Conservation (phyloP, 2,113 vertebrate species). For the Ursus arctos region DNA sequence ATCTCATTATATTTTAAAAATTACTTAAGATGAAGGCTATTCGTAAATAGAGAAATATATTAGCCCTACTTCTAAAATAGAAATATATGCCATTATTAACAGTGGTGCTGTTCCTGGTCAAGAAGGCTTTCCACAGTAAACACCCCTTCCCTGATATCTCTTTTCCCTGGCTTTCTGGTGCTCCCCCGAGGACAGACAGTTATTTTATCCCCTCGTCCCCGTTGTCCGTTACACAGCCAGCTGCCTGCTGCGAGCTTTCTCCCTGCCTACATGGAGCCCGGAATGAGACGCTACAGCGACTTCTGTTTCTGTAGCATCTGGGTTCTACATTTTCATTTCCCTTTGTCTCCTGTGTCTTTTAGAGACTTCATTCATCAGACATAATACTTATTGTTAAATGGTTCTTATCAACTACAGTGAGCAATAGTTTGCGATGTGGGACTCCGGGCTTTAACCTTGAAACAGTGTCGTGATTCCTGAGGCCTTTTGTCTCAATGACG, state of each 20-base stretch:
- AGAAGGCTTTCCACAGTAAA: not conserved
- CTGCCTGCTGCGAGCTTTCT: not conserved
- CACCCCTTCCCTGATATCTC: not conserved
- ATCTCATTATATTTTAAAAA: not conserved
- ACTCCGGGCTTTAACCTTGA: slow-evolving; percentile 3
- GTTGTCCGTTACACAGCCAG: not conserved
- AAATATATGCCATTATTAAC: not conserved
- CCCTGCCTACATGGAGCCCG: rapidly evolving
- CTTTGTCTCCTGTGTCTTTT: not conserved
- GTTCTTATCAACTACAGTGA: not conserved
- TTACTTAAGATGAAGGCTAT: not conserved
- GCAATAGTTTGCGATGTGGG: not conserved
- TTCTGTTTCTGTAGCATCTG: not conserved
- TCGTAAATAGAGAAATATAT: not conserved
- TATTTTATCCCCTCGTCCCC: not conserved
- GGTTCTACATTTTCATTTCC: not conserved
- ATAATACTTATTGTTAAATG: not conserved
- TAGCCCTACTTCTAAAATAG: not conserved
- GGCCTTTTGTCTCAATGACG: slow-evolving; percentile 13
- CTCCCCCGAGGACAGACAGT: not conserved
- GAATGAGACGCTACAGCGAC: not conserved
- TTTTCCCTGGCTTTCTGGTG: not conserved
- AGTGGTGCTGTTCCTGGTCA: not conserved
- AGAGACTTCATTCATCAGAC: not conserved
- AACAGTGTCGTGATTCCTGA: not conserved